phyloP scores from a whole-genome alignment of 1,140 invertebrate genomes.

The Camponotus vicinus region DNA sequence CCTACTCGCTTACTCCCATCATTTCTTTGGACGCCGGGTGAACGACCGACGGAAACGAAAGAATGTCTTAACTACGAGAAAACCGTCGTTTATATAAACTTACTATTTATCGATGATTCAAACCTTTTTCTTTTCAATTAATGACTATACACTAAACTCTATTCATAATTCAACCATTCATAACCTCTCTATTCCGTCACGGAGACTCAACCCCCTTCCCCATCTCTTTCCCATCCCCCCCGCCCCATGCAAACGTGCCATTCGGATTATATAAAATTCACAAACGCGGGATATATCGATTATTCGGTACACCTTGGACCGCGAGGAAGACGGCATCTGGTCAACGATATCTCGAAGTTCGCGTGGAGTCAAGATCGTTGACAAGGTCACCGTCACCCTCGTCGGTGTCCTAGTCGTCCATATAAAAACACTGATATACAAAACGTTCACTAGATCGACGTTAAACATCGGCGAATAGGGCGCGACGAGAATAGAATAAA shows the following conservation, averaged over 20 bases:
- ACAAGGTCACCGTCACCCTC: not conserved
- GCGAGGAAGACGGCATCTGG: not conserved
- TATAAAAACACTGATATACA: slow-evolving; percentile 70
- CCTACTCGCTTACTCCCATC: too few relatives aligned
- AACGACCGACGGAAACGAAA: slow-evolving; percentile 65
- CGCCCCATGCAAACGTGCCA: slow-evolving; percentile 58
- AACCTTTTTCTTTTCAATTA: slow-evolving; percentile 71
- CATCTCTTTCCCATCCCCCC: not conserved
- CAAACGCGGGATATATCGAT: slow-evolving; percentile 70
- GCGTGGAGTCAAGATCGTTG: not conserved
- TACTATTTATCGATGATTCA: slow-evolving; percentile 75
- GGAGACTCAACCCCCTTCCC: slow-evolving; percentile 26
- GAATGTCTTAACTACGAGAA: slow-evolving; percentile 70
- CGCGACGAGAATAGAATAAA: slow-evolving; percentile 30
- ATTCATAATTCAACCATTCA: slow-evolving; percentile 85
- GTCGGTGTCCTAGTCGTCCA: not conserved
- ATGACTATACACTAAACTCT: slow-evolving; percentile 84
- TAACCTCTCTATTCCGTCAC: slow-evolving; percentile 78
- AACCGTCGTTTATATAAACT: slow-evolving; percentile 71
- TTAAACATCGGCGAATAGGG: slow-evolving; percentile 5
- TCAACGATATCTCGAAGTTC: slow-evolving; percentile 8
- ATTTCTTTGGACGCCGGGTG: slow-evolving; percentile 68
- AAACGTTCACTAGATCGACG: slow-evolving; percentile 56
- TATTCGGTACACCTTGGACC: slow-evolving; percentile 45
- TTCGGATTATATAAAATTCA: slow-evolving; percentile 72